Base-by-base conservation (phyloP, 2,888 invertebrate genomes). In the Colletes collaris region DNA sequence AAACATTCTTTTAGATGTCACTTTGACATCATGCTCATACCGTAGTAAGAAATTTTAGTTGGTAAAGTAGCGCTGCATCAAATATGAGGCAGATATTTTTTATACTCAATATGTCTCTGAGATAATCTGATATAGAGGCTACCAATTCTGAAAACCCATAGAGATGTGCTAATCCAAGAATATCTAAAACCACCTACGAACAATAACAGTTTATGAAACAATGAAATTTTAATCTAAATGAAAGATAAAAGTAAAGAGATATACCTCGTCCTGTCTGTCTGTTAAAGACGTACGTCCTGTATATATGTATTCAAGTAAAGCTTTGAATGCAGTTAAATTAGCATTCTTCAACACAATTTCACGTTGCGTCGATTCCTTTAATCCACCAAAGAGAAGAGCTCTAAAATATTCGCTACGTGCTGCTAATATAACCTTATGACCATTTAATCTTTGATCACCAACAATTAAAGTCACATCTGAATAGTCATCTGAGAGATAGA, bases 331-430 rank as follows among this genome's bases (percentile, higher is more conserved):
- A 76, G 95, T 96, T 63, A 97, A 92, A 1, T 97, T 97, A 19
- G 98, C 96, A 91, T 96, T 98, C 89, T 96, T 95, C 55, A 99
- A 93, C 90, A 96, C 96, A 72, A 99, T 97, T 94, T 98, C 97
- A 67, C 95, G 94, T 93, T 96, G 95, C 82, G 93, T 95, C 0
- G 96, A 95, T 92, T 97, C 97, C 78, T 95, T 95, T 93, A 97
- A 94, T n/a, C 97, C 97, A 8, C 97, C 97, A 93, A 96, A 97
- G 0, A 97, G 94, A 52, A 96, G 93, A 10, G 96, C 99, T 92
- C 98, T 95, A 93, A 99, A 99, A 94, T 99, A 99, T 89, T 99
- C 97, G 91, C 99, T 98, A 89, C 99, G 95, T 44, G 98, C 97
- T 0, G 99, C 99, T 70, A 99, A 94, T 87, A 99, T 97, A 5